A percentile compares a stretch with the other conserved stretches of the same genome.
Conservation (phyloP, 2,113 vertebrate genomes). For the Murina feae region DNA sequence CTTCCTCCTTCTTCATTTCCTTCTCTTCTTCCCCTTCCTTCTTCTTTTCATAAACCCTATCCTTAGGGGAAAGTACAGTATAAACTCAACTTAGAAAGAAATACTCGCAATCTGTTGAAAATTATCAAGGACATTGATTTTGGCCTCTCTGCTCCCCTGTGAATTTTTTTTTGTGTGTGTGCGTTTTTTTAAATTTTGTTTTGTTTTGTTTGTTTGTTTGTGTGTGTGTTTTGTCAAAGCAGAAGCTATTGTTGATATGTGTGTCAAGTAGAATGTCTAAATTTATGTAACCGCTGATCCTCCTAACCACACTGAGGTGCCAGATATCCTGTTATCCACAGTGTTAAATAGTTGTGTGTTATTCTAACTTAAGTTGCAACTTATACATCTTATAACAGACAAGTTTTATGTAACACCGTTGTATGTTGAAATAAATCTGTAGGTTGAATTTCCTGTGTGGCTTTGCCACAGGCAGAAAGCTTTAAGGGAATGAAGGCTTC, state of each 20-base stretch:
- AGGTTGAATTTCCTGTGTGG: background rate
- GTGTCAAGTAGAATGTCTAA: no score
- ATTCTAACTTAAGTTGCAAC: background rate
- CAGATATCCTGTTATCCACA: background rate
- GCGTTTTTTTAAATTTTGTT: no score
- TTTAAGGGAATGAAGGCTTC: background rate
- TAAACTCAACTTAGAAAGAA: background rate
- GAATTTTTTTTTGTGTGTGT: no score
- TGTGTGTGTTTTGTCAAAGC: background rate
- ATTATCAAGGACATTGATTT: background rate
- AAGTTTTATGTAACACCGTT: background rate
- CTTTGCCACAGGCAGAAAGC: background rate
- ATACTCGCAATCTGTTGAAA: background rate
- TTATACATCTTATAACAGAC: background rate
- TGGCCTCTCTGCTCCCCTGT: background rate
- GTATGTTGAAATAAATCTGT: background rate
- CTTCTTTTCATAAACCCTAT: background rate
- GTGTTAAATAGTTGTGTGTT: background rate
- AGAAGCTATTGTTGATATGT: background rate
- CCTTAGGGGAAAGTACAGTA: background rate
- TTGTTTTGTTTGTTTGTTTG: no score
- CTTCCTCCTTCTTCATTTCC: background rate
- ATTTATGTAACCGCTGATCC: no score
- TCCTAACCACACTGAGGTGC: fast-evolving
- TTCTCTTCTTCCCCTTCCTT: background rate